phyloP scores from a whole-genome alignment of 2,797 vertebrate species.

The Huso huso region DNA sequence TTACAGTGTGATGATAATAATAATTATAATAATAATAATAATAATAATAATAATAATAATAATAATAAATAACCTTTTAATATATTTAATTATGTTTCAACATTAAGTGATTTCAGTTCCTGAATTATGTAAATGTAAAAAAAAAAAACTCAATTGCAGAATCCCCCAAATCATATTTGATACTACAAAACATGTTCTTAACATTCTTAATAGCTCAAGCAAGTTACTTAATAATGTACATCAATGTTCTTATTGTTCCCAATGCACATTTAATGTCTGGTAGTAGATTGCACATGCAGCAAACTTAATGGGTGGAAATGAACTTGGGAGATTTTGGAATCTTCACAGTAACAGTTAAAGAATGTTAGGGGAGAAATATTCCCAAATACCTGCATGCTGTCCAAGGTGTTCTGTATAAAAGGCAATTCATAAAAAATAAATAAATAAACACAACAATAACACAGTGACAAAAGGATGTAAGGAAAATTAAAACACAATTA shows the following conservation, averaged over 20 bases:
- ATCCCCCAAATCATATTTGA: constrained; percentile 18
- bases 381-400: constrained; percentile 98
- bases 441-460: constrained; percentile 58
- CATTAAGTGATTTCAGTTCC: constrained; percentile 14
- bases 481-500: constrained; percentile 57
- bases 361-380: constrained; percentile 41
- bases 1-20: too few species aligned
- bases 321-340: constrained; percentile 17
- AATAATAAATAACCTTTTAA: too few species aligned
- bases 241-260: not conserved
- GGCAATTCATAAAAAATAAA: constrained; percentile 54
- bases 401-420: constrained; percentile 88
- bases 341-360: constrained; percentile 26
- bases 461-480: constrained; percentile 64
- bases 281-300: not conserved
- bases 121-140: constrained; percentile 11
- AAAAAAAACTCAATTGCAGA: not conserved
- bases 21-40: too few species aligned
- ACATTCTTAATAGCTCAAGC: not conserved
- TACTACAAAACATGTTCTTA: not conserved
- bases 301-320: constrained; percentile 21
- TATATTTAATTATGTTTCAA: too few species aligned
- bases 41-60: too few species aligned
- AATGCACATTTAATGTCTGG: not conserved
- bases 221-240: constrained; percentile 6